Percentiles rank a stretch among this genome's conserved stretches.
These are phyloP conservation scores for Brenthis hecate DNA, from an alignment of 2,888 invertebrate species.

Conservation along the genomic window DNA sequence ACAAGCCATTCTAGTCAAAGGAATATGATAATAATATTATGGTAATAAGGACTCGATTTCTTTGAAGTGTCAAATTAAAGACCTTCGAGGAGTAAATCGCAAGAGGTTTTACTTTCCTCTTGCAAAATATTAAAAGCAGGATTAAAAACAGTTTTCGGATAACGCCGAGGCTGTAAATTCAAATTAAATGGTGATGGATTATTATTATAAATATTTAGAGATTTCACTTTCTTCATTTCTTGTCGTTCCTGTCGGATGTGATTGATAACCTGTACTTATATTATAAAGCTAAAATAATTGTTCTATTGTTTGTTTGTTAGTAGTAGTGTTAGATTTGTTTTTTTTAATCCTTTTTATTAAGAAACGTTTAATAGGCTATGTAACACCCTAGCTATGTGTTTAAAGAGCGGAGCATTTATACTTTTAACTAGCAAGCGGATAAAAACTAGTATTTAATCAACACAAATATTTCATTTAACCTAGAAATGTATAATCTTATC, in stretches of 20 bases:
- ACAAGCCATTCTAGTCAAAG: constrained; percentile 23
- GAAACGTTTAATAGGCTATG: too few species aligned
- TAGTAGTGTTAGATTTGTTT: too few species aligned
- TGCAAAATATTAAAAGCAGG: constrained; percentile 17
- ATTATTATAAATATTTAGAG: not conserved
- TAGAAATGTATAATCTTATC: too few species aligned
- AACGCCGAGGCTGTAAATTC: constrained; percentile 1
- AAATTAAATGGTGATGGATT: constrained; percentile 8
- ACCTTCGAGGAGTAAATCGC: constrained; percentile 17
- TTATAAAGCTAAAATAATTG: too few species aligned
- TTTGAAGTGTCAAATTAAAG: constrained; percentile 20
- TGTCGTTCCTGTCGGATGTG: not conserved
- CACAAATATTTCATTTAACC: too few species aligned
- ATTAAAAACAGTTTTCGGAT: constrained; percentile 15
- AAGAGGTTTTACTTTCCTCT: constrained; percentile 17
- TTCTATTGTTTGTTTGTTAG: too few species aligned
- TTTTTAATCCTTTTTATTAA: too few species aligned
- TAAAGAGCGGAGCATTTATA: too few species aligned
- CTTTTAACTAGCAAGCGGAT: too few species aligned
- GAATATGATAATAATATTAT: constrained; percentile 27
- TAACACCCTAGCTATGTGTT: too few species aligned
- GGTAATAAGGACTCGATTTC: constrained; percentile 26
- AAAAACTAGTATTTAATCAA: too few species aligned
- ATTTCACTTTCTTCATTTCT: not conserved
- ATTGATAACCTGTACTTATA: too few species aligned